Evolutionary conservation across 2,113 vertebrate genomes (phyloP).

Genomic region (Macquaria ambigua): DNA sequence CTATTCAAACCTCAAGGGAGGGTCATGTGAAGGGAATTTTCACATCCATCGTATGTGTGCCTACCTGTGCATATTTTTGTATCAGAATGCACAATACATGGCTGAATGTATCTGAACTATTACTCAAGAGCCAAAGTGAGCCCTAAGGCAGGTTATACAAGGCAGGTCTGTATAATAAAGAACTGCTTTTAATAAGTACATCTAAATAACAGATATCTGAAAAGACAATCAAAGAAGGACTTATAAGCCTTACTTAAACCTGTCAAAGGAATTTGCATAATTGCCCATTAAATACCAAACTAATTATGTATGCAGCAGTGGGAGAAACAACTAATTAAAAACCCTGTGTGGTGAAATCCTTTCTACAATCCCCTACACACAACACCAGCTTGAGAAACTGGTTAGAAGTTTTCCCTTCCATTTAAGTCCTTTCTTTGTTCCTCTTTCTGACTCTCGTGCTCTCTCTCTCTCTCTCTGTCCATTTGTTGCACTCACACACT

Average conservation of each 20-base stretch:
- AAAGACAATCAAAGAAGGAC: slow-evolving; percentile 75
- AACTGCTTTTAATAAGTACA: slow-evolving; percentile 50
- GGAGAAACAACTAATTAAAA: slow-evolving; percentile 80
- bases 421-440: slow-evolving; percentile 45
- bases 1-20: slow-evolving; percentile 13
- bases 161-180: slow-evolving; percentile 42
- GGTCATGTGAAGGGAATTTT: slow-evolving; percentile 4
- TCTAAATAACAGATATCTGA: slow-evolving; percentile 69
- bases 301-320: slow-evolving; percentile 73
- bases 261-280: slow-evolving; percentile 76
- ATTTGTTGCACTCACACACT: slow-evolving; percentile 31
- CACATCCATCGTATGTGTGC: slow-evolving; percentile 21
- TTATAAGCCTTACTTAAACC: slow-evolving; percentile 69
- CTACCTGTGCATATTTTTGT: not conserved
- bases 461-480: slow-evolving; percentile 40
- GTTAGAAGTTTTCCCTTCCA: slow-evolving; percentile 49
- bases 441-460: slow-evolving; percentile 28
- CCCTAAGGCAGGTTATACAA: slow-evolving; percentile 13
- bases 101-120: slow-evolving; percentile 15
- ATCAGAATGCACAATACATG: slow-evolving; percentile 2
- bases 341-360: slow-evolving; percentile 63
- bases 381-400: slow-evolving; percentile 55
- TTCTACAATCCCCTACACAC: slow-evolving; percentile 48
- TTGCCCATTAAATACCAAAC: slow-evolving; percentile 74
- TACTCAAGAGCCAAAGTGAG: slow-evolving; percentile 17